A percentile compares a stretch with the other conserved stretches of the same genome.
Evolutionary conservation across 2,113 vertebrate genomes (phyloP).

Genomic region (Pionites leucogaster): DNA sequence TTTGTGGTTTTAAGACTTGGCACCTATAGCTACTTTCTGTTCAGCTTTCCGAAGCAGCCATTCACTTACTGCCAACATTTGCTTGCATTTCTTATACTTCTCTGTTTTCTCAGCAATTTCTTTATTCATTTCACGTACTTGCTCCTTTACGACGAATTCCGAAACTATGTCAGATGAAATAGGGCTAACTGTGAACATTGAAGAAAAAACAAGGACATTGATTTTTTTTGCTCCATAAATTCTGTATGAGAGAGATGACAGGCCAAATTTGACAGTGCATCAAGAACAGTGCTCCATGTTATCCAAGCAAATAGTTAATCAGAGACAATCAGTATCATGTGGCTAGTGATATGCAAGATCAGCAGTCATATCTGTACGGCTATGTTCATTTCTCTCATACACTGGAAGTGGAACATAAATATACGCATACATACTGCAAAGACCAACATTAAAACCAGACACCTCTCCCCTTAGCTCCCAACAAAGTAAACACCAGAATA

Average conservation of each 20-base stretch:
- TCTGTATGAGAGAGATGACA: background rate
- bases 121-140: constrained; percentile 88
- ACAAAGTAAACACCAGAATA: background rate
- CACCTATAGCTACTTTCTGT: background rate
- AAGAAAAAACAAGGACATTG: constrained; percentile 2
- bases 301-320: background rate
- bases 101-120: constrained; percentile 89
- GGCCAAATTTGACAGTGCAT: background rate
- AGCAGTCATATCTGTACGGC: fast-evolving
- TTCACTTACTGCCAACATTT: constrained; percentile 88
- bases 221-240: background rate
- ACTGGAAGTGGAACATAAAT: background rate
- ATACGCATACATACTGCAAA: background rate
- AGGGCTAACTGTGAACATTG: constrained; percentile 76
- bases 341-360: fast-evolving
- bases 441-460: background rate
- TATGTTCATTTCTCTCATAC: background rate
- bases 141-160: constrained; percentile 87
- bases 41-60: constrained; percentile 12
- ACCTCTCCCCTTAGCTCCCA: background rate
- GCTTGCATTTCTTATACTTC: constrained; percentile 94
- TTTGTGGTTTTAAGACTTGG: background rate
- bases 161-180: constrained; percentile 81
- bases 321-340: background rate
- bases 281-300: background rate